A percentile compares a stretch with the other conserved stretches of the same genome.
Evolutionary conservation across 1,140 invertebrate species (phyloP).

Genomic region (Pygmarrhopalites habei): DNA sequence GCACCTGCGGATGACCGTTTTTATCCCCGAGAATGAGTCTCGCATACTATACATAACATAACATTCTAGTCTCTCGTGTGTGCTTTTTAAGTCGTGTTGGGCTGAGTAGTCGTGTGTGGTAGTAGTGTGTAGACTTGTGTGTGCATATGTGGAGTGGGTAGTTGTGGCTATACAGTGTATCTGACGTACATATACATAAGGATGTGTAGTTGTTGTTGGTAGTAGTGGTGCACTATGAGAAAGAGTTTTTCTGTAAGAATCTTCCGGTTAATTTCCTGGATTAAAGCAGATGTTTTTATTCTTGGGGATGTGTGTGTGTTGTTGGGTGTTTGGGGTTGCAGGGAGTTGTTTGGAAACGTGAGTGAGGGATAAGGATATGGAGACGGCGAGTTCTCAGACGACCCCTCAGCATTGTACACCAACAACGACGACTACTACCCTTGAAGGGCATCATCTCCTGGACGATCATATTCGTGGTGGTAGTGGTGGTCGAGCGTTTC

Average conservation of each 20-base stretch:
- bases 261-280: constrained; percentile 21
- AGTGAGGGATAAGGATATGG: constrained; percentile 6
- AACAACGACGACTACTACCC: constrained; percentile 4
- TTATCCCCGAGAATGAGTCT: too few relatives aligned
- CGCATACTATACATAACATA: too few relatives aligned
- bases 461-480: constrained; percentile 4
- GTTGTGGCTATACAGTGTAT: too few relatives aligned
- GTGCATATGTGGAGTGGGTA: too few relatives aligned
- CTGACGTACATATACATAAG: too few relatives aligned
- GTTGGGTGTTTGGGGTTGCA: not conserved
- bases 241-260: constrained; percentile 3
- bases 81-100: too few relatives aligned
- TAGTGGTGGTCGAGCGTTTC: constrained; percentile 1
- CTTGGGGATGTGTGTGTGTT: not conserved
- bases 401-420: too few relatives aligned
- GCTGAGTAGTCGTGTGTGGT: too few relatives aligned
- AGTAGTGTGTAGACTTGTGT: too few relatives aligned
- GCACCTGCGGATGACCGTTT: constrained; percentile 17
- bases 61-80: too few relatives aligned
- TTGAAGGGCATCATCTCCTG: constrained; percentile 7
- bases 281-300: constrained; percentile 19
- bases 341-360: not conserved
- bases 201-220: too few relatives aligned
- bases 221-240: too few relatives aligned
- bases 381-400: constrained; percentile 9